phyloP scores from a whole-genome alignment of 2,113 vertebrate species.

The Clarias magur region DNA sequence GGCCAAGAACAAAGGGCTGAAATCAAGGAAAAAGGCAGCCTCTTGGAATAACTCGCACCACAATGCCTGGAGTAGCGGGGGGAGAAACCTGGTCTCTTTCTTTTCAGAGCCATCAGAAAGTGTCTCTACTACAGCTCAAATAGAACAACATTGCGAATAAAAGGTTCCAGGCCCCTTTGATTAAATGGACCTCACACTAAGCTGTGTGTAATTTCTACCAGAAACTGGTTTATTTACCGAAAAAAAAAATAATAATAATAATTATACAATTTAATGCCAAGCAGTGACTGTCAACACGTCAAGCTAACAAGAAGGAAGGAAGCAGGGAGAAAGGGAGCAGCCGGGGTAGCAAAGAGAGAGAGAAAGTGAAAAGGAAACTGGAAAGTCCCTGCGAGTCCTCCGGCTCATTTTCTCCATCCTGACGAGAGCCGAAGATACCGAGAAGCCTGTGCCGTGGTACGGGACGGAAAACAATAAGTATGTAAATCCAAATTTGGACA shows the following conservation, averaged over 20 bases:
- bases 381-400: conserved; percentile 61
- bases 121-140: conserved; percentile 80
- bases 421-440: neutral
- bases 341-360: conserved; percentile 45
- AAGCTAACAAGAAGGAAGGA: conserved; percentile 68
- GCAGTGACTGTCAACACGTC: conserved; percentile 86
- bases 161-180: conserved; percentile 79
- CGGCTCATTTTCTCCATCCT: conserved; percentile 68
- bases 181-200: conserved; percentile 99
- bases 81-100: conserved; percentile 78
- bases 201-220: conserved; percentile 92
- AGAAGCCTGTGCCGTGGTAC: conserved; percentile 36
- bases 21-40: conserved; percentile 78
- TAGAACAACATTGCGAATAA: conserved; percentile 86
- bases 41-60: conserved; percentile 79
- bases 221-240: conserved; percentile 99
- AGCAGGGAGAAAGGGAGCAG: conserved; percentile 7
- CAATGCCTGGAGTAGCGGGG: conserved; percentile 67
- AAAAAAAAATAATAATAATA: conserved; percentile 58
- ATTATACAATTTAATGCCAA: conserved; percentile 89
- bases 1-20: conserved; percentile 73
- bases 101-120: conserved; percentile 77
- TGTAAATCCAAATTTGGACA: conserved; percentile 84
- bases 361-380: conserved; percentile 43
- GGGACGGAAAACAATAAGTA: conserved; percentile 77